A percentile compares a stretch with the other conserved stretches of the same genome.
These are phyloP conservation scores for Drosophila fuyamai DNA, from an alignment of 1,140 invertebrate genomes.

Conservation along the genomic window DNA sequence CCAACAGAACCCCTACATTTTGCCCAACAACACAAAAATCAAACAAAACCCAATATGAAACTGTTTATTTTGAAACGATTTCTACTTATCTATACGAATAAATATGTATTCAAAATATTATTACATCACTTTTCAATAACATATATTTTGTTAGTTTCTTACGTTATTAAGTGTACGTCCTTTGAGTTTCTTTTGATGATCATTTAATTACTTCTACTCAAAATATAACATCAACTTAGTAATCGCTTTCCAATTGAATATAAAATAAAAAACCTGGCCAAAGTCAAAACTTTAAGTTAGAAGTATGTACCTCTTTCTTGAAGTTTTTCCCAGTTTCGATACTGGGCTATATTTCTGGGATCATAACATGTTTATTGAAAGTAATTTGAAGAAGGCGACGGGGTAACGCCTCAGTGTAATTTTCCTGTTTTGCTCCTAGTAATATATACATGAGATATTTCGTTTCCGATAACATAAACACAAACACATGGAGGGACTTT, in stretches of 20 bases:
- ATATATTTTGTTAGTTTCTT: conserved; percentile 63
- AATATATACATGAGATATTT: conserved; percentile 19
- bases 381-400: conserved; percentile 7
- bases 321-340: background rate
- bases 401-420: conserved; percentile 27
- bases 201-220: conserved; percentile 58
- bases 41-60: conserved; percentile 47
- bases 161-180: conserved; percentile 76
- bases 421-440: conserved; percentile 26
- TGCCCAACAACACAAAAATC: conserved; percentile 32
- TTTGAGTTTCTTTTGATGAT: conserved; percentile 74
- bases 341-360: conserved; percentile 28
- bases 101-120: conserved; percentile 60
- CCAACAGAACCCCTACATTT: conserved; percentile 55
- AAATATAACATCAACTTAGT: conserved; percentile 58
- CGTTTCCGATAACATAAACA: conserved; percentile 20
- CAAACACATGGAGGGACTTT: conserved; percentile 24
- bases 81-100: conserved; percentile 56
- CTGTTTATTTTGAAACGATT: conserved; percentile 63
- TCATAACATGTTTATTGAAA: conserved; percentile 17
- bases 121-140: conserved; percentile 71
- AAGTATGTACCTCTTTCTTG: background rate
- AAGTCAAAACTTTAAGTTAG: conserved; percentile 7
- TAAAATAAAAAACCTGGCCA: conserved; percentile 3
- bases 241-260: conserved; percentile 41